Percentiles rank a stretch among this genome's conserved stretches.
phyloP scores from a whole-genome alignment of 2,888 invertebrate species.

The Drosophila eohydei region DNA sequence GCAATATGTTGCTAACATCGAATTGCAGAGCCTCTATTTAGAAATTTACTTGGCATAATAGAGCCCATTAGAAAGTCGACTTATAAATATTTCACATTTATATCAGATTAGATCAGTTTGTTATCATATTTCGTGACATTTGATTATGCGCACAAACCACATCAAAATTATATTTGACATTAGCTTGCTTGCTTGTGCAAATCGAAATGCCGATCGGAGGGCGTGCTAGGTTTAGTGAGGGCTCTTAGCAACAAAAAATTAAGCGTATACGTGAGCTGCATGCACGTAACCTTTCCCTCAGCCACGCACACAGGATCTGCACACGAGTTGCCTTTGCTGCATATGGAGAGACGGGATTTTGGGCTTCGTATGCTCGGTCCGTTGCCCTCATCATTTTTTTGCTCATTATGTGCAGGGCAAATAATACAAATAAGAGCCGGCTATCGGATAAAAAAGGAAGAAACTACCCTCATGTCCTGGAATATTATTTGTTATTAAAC shows the following conservation, averaged over 20 bases:
- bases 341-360: conserved; percentile 17
- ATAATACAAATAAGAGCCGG: conserved; percentile 23
- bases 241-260: conserved; percentile 76
- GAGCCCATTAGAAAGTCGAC: neutral
- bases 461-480: conserved; percentile 63
- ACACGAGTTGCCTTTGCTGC: conserved; percentile 29
- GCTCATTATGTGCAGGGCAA: conserved; percentile 68
- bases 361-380: conserved; percentile 9
- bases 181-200: neutral
- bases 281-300: conserved; percentile 22
- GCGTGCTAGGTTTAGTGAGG: conserved; percentile 32
- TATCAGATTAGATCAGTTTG: neutral
- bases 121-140: neutral
- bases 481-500: conserved; percentile 68
- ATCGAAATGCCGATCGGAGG: conserved; percentile 47
- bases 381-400: conserved; percentile 52
- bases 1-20: conserved; percentile 1
- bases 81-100: neutral
- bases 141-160: neutral
- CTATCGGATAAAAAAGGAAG: conserved; percentile 34
- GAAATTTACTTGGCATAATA: neutral
- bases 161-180: conserved; percentile 11
- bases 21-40: conserved; percentile 32
- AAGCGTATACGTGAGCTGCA: conserved; percentile 76
- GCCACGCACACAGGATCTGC: conserved; percentile 38